These are phyloP conservation scores for Cephus runcator DNA, from an alignment of 2,888 invertebrate species.

Conservation along the genomic window DNA sequence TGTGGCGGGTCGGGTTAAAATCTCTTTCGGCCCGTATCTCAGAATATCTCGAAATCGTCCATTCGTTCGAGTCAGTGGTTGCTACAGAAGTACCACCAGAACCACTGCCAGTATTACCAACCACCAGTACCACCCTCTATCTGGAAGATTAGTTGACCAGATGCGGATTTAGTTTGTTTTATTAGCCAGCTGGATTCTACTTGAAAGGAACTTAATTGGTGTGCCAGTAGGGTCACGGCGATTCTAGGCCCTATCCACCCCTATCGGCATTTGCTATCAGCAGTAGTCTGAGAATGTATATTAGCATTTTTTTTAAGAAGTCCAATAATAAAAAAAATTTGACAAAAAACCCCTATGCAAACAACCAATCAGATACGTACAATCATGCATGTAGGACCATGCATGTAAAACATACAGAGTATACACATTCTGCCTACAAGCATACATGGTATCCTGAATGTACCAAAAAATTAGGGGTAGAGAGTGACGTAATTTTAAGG, in stretches of 20 bases:
- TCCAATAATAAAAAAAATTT: not conserved
- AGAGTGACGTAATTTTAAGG: not conserved
- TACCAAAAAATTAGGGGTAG: not conserved
- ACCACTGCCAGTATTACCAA: conserved; percentile 12
- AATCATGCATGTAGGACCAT: too few relatives aligned
- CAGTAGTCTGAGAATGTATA: not conserved
- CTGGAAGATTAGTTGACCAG: conserved; percentile 55
- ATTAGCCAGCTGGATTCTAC: conserved; percentile 37
- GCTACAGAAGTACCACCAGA: conserved; percentile 11
- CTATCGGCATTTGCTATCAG: not conserved
- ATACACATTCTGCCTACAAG: not conserved
- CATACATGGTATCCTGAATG: not conserved
- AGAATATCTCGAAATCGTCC: conserved; percentile 51
- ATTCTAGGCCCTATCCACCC: not conserved
- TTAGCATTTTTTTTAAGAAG: not conserved
- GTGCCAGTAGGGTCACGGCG: not conserved
- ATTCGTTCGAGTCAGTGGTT: not conserved
- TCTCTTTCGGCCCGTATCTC: conserved; percentile 57
- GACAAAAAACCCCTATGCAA: not conserved
- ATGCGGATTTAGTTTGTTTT: conserved; percentile 58
- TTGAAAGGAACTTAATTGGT: conserved; percentile 57
- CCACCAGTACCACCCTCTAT: conserved; percentile 29
- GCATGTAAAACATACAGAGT: not conserved
- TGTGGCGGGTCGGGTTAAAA: conserved; percentile 61
- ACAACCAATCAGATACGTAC: not conserved